A percentile compares a stretch with the other conserved stretches of the same genome.
These are phyloP conservation scores for Oscheius onirici DNA, from an alignment of 2,888 invertebrate species.

Conservation along the genomic window DNA sequence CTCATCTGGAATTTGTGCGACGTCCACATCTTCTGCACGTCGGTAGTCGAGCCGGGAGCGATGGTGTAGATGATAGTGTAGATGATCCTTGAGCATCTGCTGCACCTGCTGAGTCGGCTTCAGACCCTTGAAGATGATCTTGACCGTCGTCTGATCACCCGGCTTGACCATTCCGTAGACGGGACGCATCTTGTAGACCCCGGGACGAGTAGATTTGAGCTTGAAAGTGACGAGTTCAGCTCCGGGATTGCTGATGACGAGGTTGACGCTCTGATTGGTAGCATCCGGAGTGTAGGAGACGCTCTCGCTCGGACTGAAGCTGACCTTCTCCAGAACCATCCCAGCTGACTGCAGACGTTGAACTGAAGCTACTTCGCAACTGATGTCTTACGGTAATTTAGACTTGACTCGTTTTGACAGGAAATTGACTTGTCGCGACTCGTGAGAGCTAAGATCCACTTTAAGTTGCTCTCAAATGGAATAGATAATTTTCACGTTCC, in stretches of 20 bases:
- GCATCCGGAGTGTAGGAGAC: conserved; percentile 1
- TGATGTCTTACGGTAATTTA: no score
- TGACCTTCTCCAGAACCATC: conserved; percentile 9
- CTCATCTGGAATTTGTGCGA: conserved; percentile 8
- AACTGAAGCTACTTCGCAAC: no score
- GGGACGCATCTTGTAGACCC: conserved; percentile 50
- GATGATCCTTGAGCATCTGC: not conserved
- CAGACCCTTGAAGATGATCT: conserved; percentile 23
- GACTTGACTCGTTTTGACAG: no score
- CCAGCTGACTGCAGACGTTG: no score
- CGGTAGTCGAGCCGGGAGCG: not conserved
- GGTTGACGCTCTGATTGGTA: not conserved
- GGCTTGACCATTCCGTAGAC: no score
- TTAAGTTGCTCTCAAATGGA: no score
- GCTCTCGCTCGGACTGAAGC: not conserved
- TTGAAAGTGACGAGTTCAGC: conserved; percentile 40
- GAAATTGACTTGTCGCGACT: no score
- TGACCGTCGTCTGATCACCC: conserved; percentile 9
- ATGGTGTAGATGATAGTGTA: not conserved
- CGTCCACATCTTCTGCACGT: conserved; percentile 22
- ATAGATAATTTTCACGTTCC: no score
- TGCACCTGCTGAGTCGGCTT: conserved; percentile 4
- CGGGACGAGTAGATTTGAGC: conserved; percentile 46
- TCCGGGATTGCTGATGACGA: not conserved
- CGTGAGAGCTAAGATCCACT: no score